Evolutionary conservation across 2,888 invertebrate genomes (phyloP), one percentile per base, ranked within the genome.

Genomic region (Vesta saturnalis): DNA sequence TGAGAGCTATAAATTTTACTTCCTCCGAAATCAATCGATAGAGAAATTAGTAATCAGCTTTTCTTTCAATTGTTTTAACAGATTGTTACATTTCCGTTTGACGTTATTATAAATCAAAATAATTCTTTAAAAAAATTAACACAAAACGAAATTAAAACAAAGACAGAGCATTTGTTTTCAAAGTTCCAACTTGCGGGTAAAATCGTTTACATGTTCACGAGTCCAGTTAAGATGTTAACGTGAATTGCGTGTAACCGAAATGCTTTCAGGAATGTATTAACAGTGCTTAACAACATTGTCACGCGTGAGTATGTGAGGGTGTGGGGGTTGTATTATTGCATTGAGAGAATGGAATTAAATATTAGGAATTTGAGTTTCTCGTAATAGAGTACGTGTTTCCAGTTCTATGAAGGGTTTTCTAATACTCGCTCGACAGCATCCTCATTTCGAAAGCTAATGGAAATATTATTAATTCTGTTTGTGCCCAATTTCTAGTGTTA

Each of bases 201-300:
- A 65, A 60, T 60, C 60, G 54, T 60, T 60, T 64, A 43, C 46
- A 19, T 65, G 65, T 65, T 65, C 55, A 65, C 56, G 65, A 65
- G 65, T 65, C 65, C 65, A 65, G 65, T 65, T 65, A 65, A 65
- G 65, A 65, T 65, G 60, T 65, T 60, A 60, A 60, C 60, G 60
- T 55, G 65, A 65, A 65, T 65, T 65, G 65, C 60, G 65, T 60
- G 60, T 60, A 65, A 65, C 60, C 65, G 60, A 60, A 65, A 56
- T 56, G 65, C 65, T 65, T 65, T 65, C 54, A 56, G 65, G 60
- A 55, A 65, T 65, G 65, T 65, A 65, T 60, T 65, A 60, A 60
- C 65, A 55, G 54, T 57, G 62, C 52, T 67, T 67, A 67, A 67
- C 67, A 67, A 67, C 52, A 30, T 61, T 58, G 67, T 67, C 67